Base-by-base conservation (phyloP, 2,888 invertebrate species). In the Scaptomyza caliginosa region DNA sequence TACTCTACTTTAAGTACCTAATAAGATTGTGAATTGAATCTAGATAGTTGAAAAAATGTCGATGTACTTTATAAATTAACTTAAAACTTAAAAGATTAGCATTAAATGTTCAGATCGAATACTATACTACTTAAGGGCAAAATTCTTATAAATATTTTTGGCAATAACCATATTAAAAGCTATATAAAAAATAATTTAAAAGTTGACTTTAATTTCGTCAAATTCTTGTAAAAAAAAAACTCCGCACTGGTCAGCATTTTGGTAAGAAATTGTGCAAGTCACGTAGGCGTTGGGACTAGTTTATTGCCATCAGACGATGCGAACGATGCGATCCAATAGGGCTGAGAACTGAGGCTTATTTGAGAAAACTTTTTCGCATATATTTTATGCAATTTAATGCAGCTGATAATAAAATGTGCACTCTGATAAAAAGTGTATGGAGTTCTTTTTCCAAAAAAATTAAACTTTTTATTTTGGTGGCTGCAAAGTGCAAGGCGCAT, bases 301-400 rank as follows among this genome's bases (percentile, higher is more conserved):
- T 73, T 68, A 65, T 68, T 40, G 56, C 51, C 24, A 42, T 30
- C 56, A 50, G 72, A 63, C 65, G 48, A 42, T 38, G 50, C n/a
- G 36, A 21, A 21, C 39, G 43, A 34, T 70, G 42, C 19, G 34
- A 32, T 43, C 52, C 40, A 38, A 54, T 49, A 49, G 8, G 32
- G 32, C 32, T 32, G 16, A n/a, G 48, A 49, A 49, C 62, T 38
- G 45, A 3, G 28, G 19, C 70, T 16, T 36, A 51, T 60, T 60
- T 55, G n/a, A 30, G n/a, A 6, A 56, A 66, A 64, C 19, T 51
- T 57, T 21, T 58, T 49, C 50, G 73, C 43, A 56, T 72, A 70
- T 77, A 81, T 80, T 83, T 83, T 69, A 75, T 76, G 62, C 73
- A 83, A 73, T 71, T 73, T 73, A 77, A 81, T 74, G 83, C 70